These are phyloP conservation scores for Sinocyclocheilus anophthalmus DNA, from an alignment of 2,113 vertebrate genomes.

Conservation along the genomic window DNA sequence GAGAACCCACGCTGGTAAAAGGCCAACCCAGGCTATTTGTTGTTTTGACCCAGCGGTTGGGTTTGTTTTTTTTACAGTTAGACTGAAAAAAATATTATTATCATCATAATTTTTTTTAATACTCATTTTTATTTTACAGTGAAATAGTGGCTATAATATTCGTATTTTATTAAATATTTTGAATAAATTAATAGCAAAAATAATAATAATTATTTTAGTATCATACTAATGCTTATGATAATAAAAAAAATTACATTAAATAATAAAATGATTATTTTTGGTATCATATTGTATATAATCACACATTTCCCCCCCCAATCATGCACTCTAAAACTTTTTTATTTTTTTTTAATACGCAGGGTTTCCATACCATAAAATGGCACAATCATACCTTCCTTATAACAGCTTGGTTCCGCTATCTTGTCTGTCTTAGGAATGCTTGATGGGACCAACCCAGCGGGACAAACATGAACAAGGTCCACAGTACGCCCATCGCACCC, in stretches of 20 bases:
- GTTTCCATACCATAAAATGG: not conserved
- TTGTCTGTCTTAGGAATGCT: conserved; percentile 44
- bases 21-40: too few relatives aligned
- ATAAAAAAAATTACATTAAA: too few relatives aligned
- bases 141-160: not conserved
- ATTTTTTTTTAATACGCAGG: not conserved
- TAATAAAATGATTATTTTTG: not conserved
- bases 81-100: not conserved
- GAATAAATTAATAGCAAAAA: not conserved
- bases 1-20: too few relatives aligned
- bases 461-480: conserved; percentile 68
- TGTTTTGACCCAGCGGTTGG: too few relatives aligned
- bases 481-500: conserved; percentile 64
- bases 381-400: not conserved
- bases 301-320: not conserved
- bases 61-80: too few relatives aligned
- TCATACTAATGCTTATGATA: too few relatives aligned
- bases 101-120: not conserved
- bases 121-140: not conserved
- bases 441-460: conserved; percentile 53
- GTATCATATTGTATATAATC: not conserved
- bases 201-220: not conserved
- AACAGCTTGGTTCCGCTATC: not conserved
- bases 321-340: not conserved
- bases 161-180: not conserved